Percentiles rank a stretch among this genome's conserved stretches.
Conservation (phyloP, 2,888 invertebrate species). For the Lottia scabra region DNA sequence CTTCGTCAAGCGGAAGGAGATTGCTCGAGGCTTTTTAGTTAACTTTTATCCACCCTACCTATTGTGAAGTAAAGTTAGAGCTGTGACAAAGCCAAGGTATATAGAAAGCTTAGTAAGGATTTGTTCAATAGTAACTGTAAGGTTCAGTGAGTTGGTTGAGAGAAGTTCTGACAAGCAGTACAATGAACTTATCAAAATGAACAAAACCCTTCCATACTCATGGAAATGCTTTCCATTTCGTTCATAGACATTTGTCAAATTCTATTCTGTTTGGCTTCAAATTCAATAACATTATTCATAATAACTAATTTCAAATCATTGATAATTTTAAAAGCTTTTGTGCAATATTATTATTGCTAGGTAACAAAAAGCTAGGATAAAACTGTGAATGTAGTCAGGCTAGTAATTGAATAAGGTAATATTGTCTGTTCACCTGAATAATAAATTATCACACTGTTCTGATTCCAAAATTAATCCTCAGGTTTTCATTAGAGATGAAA, state of each 20-base stretch:
- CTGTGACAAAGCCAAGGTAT: neutral
- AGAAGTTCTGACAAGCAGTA: neutral
- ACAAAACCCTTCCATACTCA: neutral
- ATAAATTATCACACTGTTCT: too few relatives aligned
- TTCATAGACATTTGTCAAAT: neutral
- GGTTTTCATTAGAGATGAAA: too few relatives aligned
- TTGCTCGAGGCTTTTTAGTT: neutral
- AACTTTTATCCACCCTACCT: neutral
- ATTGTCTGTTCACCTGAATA: too few relatives aligned
- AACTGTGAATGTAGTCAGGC: too few relatives aligned
- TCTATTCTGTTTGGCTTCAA: neutral
- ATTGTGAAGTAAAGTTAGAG: neutral
- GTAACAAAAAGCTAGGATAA: too few relatives aligned
- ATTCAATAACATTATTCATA: neutral
- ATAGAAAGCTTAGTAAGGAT: slow-evolving; percentile 6
- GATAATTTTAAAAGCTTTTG: too few relatives aligned
- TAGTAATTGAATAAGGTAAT: too few relatives aligned
- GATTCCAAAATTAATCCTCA: too few relatives aligned
- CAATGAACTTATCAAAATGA: neutral
- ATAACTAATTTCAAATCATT: too few relatives aligned
- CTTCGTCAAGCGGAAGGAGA: neutral
- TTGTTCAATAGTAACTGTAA: neutral
- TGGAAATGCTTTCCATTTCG: slow-evolving; percentile 2
- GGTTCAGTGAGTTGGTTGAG: neutral
- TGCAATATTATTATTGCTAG: too few relatives aligned